phyloP scores from a whole-genome alignment of 2,888 invertebrate species.

The Chrysolina americana region DNA sequence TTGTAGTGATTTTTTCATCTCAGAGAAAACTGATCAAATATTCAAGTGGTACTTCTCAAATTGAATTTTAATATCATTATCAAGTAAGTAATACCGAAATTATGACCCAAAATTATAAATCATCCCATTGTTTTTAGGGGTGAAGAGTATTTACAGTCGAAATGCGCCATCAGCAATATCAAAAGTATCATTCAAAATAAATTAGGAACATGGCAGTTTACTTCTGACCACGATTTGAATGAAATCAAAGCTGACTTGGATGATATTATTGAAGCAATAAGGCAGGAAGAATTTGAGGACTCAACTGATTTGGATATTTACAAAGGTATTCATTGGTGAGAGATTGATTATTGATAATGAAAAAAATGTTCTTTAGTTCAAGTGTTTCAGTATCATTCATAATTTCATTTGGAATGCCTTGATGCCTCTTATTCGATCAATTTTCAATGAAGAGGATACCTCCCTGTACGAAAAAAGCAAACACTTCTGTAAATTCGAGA shows the following conservation, averaged over 20 bases:
- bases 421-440: slow-evolving; percentile 61
- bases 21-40: too few species aligned
- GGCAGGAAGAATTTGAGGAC: slow-evolving; percentile 24
- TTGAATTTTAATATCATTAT: too few species aligned
- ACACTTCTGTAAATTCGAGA: slow-evolving; percentile 18
- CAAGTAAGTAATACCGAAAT: too few species aligned
- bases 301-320: slow-evolving; percentile 26
- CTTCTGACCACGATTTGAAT: slow-evolving; percentile 38
- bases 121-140: slow-evolving; percentile 35
- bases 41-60: too few species aligned
- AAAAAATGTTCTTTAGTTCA: neutral
- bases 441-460: slow-evolving; percentile 62
- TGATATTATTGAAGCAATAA: slow-evolving; percentile 38
- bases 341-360: slow-evolving; percentile 4
- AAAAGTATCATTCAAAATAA: slow-evolving; percentile 40
- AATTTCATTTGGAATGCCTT: slow-evolving; percentile 64
- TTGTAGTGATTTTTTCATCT: too few species aligned
- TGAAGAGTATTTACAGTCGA: slow-evolving; percentile 27
- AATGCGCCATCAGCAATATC: slow-evolving; percentile 39
- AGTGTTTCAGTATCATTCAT: slow-evolving; percentile 55
- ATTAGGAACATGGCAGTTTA: slow-evolving; percentile 44
- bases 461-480: slow-evolving; percentile 61
- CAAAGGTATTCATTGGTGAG: slow-evolving; percentile 48
- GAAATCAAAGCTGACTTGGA: slow-evolving; percentile 43
- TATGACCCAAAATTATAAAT: neutral